These are phyloP conservation scores for Scopus umbretta DNA, from an alignment of 2,113 vertebrate species.

Conservation along the genomic window DNA sequence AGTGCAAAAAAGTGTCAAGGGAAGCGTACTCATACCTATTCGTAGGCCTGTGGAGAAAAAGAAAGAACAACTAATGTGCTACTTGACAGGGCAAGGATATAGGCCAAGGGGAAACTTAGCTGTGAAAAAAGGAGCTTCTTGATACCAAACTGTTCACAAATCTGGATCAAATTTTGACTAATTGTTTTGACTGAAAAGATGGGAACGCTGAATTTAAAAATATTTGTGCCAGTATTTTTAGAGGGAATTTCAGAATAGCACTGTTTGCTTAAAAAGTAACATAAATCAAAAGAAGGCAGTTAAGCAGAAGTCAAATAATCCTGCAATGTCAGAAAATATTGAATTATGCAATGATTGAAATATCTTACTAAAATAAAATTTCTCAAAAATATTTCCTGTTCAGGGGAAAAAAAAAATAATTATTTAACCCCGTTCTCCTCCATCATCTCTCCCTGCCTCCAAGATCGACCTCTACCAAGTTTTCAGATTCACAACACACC, in stretches of 20 bases:
- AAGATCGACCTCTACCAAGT: background rate
- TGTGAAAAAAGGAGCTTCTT: background rate
- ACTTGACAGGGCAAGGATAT: fast-evolving
- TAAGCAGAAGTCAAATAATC: background rate
- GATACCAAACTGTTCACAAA: background rate
- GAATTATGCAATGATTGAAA: background rate
- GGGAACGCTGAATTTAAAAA: background rate
- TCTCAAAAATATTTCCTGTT: background rate
- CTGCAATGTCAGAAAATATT: background rate
- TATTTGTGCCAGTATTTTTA: background rate
- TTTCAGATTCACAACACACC: background rate
- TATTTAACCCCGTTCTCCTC: background rate
- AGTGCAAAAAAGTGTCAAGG: background rate
- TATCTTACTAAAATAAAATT: background rate
- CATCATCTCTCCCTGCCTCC: background rate
- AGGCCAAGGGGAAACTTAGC: background rate
- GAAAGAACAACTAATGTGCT: background rate
- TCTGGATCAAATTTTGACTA: background rate
- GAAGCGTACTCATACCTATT: background rate
- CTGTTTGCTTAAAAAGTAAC: background rate
- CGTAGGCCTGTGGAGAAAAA: background rate
- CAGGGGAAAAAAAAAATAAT: background rate
- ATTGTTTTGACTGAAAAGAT: background rate
- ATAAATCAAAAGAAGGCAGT: background rate
- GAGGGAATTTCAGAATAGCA: background rate